Percentiles rank a stretch among this genome's conserved stretches.
Evolutionary conservation across 2,113 vertebrate species (phyloP).

Genomic region (Daboia siamensis): DNA sequence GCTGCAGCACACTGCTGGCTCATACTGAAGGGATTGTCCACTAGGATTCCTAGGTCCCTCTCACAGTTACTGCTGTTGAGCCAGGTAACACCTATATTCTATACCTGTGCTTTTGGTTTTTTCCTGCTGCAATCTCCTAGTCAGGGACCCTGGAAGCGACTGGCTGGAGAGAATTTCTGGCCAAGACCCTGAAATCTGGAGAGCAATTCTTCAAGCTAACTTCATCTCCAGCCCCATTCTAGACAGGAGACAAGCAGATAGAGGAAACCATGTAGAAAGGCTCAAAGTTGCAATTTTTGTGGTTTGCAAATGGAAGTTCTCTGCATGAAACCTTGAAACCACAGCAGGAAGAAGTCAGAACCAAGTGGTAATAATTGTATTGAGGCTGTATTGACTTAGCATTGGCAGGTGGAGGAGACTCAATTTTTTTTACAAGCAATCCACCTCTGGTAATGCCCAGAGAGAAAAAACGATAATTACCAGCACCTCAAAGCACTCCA

Average conservation of each 20-base stretch:
- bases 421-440: not conserved
- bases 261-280: not conserved
- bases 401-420: not conserved
- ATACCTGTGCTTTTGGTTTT: no score
- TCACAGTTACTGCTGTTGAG: no score
- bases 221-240: not conserved
- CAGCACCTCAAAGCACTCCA: not conserved
- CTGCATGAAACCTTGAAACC: not conserved
- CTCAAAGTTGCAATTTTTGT: not conserved
- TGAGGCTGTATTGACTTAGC: not conserved
- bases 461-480: not conserved
- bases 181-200: not conserved
- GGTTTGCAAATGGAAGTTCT: not conserved
- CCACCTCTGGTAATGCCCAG: not conserved
- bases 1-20: no score
- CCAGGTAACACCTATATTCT: no score
- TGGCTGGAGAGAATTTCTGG: not conserved
- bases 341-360: not conserved
- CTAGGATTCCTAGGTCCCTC: no score
- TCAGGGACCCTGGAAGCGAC: not conserved
- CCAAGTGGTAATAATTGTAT: not conserved
- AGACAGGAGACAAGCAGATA: not conserved
- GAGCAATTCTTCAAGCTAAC: no score
- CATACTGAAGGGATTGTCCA: no score
- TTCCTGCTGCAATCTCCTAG: no score